A percentile compares a stretch with the other conserved stretches of the same genome.
Conservation (phyloP, 1,140 invertebrate genomes). For the Heliothis subflexa region DNA sequence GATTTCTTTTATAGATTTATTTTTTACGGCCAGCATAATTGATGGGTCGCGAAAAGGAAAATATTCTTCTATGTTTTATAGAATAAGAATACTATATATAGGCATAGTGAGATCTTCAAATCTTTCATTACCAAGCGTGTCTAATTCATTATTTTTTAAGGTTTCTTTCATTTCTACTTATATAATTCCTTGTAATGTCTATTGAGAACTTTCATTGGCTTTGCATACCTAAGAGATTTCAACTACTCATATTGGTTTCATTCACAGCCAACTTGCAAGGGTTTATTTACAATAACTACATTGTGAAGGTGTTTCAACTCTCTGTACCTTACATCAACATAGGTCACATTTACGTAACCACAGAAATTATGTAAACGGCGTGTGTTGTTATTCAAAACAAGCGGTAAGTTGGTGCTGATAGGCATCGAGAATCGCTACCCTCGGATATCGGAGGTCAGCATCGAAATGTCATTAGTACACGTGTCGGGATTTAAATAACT, state of each 20-base stretch:
- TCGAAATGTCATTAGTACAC: constrained; percentile 74
- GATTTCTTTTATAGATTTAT: no score
- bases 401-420: constrained; percentile 37
- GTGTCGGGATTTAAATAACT: constrained; percentile 63
- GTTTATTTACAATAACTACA: background rate
- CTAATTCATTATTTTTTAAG: background rate
- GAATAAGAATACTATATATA: no score
- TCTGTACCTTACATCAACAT: constrained; percentile 8
- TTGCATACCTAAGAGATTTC: background rate
- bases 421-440: constrained; percentile 42
- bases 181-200: constrained; percentile 4
- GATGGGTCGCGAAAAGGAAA: no score
- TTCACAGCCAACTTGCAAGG: background rate
- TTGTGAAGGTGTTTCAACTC: constrained; percentile 24
- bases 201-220: background rate
- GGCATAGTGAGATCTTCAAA: background rate
- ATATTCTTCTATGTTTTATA: no score
- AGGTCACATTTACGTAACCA: constrained; percentile 47
- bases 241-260: background rate
- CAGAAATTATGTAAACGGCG: constrained; percentile 42
- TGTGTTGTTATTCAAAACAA: constrained; percentile 47
- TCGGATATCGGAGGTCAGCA: constrained; percentile 60
- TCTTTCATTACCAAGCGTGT: background rate
- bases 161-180: constrained; percentile 1
- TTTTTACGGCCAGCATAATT: no score